These are phyloP conservation scores for Gymnorhina tibicen DNA, from an alignment of 2,113 vertebrate species.

Conservation along the genomic window DNA sequence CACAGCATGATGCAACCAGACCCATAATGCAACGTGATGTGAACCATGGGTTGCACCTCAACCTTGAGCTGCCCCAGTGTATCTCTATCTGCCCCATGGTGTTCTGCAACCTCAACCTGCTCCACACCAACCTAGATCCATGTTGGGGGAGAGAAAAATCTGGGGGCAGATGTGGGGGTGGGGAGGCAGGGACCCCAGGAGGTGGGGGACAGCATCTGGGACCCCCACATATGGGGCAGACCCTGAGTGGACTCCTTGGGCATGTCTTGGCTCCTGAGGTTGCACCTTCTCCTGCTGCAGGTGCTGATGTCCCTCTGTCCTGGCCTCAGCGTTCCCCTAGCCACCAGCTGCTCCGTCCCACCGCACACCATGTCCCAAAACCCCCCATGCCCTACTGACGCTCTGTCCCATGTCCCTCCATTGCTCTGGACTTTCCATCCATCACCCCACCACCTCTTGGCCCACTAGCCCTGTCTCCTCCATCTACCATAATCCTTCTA, in stretches of 20 bases:
- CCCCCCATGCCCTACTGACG: neutral
- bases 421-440: neutral
- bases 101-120: neutral
- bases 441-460: neutral
- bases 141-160: neutral
- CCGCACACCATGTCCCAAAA: accelerated
- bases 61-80: neutral
- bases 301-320: neutral
- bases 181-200: neutral
- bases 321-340: too few relatives aligned
- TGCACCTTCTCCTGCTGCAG: neutral
- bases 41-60: neutral
- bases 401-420: neutral
- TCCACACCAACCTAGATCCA: neutral
- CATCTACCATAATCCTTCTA: neutral
- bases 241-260: accelerated
- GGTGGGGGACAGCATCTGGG: neutral
- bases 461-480: neutral
- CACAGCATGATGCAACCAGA: neutral
- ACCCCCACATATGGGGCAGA: neutral
- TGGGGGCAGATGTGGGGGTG: neutral
- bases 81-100: neutral
- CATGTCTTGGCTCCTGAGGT: neutral
- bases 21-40: neutral
- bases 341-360: accelerated